phyloP scores from a whole-genome alignment of 2,797 vertebrate species.

The Oreochromis grahami region DNA sequence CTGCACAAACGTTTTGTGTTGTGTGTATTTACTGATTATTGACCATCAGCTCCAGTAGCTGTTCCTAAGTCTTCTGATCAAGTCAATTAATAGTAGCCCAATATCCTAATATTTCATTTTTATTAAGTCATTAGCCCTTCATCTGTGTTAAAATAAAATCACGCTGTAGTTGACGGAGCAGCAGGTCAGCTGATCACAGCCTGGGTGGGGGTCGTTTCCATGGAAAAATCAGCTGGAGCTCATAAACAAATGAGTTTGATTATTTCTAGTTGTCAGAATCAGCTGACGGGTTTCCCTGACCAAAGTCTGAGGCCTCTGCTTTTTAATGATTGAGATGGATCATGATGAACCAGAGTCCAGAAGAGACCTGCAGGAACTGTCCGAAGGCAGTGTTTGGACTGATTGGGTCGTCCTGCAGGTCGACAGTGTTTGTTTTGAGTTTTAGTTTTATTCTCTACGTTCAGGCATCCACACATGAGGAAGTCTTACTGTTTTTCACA shows the following conservation, averaged over 20 bases:
- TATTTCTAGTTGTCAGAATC: background rate
- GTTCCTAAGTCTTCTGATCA: too few species aligned
- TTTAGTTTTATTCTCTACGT: too few species aligned
- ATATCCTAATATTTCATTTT: background rate
- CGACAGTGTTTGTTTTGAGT: too few species aligned
- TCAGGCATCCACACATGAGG: too few species aligned
- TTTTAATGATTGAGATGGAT: too few species aligned
- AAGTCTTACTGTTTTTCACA: too few species aligned
- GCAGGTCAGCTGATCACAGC: background rate
- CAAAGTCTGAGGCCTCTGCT: background rate
- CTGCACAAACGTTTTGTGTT: background rate
- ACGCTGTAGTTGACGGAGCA: background rate
- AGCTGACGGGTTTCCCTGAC: background rate
- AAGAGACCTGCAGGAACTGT: too few species aligned
- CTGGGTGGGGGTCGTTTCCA: too few species aligned
- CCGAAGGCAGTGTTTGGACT: too few species aligned
- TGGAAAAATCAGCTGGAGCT: background rate
- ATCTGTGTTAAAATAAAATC: background rate
- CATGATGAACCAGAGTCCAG: too few species aligned
- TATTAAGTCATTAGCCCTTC: background rate
- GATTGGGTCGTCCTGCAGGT: too few species aligned
- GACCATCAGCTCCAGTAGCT: background rate
- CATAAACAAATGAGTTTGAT: fast-evolving
- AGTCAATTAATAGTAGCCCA: background rate
- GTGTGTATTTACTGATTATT: background rate